Conservation (phyloP, 2,113 vertebrate species). For the Origma solitaria region DNA sequence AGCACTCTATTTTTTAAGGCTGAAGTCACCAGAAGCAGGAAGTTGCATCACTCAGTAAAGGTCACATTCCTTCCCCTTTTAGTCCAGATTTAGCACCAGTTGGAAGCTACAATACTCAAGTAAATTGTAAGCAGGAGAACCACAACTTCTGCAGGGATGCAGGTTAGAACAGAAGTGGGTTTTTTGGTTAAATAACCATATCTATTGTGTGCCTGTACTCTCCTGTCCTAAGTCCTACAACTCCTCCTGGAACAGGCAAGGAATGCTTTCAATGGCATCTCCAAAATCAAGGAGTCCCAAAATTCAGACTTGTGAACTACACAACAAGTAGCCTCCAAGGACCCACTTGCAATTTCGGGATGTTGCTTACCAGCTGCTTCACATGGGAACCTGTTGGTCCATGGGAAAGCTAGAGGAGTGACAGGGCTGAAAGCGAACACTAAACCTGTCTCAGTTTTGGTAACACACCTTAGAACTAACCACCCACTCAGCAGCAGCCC, state of each 20-base stretch:
- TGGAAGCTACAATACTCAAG: background rate
- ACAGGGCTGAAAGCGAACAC: background rate
- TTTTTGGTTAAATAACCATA: background rate
- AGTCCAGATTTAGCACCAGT: slow-evolving; percentile 32
- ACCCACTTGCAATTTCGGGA: background rate
- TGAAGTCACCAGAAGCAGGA: slow-evolving; percentile 18
- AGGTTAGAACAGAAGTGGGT: background rate
- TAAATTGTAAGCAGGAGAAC: background rate
- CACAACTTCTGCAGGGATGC: background rate
- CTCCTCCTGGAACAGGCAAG: background rate
- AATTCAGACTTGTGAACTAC: background rate
- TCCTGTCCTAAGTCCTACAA: background rate
- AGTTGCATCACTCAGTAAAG: background rate
- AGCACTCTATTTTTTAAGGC: background rate
- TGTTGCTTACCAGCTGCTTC: background rate
- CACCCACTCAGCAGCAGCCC: background rate
- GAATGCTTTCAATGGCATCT: background rate
- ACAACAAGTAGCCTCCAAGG: background rate
- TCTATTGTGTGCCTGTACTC: background rate
- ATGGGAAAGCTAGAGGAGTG: background rate
- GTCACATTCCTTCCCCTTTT: slow-evolving; percentile 35
- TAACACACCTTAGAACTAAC: background rate
- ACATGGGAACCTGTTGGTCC: background rate
- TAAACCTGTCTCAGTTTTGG: background rate
- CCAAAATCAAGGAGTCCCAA: background rate